phyloP scores from a whole-genome alignment of 2,888 invertebrate genomes.

The Bellardia bayeri region DNA sequence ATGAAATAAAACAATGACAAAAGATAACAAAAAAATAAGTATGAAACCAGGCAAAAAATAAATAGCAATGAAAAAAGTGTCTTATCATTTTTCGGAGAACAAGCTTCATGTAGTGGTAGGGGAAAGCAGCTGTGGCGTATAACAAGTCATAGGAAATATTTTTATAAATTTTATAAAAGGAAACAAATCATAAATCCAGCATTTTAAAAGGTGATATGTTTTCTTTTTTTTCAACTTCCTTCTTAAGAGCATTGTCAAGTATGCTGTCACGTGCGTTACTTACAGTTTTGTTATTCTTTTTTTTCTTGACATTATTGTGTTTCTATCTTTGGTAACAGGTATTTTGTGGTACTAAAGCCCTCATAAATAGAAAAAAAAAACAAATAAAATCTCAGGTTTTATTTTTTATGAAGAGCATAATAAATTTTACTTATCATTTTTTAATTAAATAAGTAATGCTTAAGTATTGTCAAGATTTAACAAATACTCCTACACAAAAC shows the following conservation, averaged over 20 bases:
- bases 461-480: neutral
- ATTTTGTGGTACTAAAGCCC: constrained; percentile 30
- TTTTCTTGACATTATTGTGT: neutral
- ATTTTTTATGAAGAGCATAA: constrained; percentile 28
- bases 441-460: constrained; percentile 39
- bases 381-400: constrained; percentile 19
- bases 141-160: constrained; percentile 19
- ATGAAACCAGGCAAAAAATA: neutral
- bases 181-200: constrained; percentile 29
- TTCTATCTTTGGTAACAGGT: neutral
- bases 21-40: neutral
- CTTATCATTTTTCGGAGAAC: neutral
- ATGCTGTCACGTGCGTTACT: constrained; percentile 45
- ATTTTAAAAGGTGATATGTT: constrained; percentile 39
- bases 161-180: constrained; percentile 27
- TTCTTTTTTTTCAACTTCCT: constrained; percentile 17
- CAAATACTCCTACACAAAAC: neutral
- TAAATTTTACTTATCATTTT: constrained; percentile 43
- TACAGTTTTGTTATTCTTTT: neutral
- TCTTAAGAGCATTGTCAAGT: constrained; percentile 29
- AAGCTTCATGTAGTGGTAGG: neutral
- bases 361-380: neutral
- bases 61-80: constrained; percentile 11
- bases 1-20: constrained; percentile 30
- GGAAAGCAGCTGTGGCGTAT: neutral